A percentile compares a stretch with the other conserved stretches of the same genome.
Evolutionary conservation across 2,797 vertebrate genomes (phyloP).

Genomic region (Sciurus vulgaris): DNA sequence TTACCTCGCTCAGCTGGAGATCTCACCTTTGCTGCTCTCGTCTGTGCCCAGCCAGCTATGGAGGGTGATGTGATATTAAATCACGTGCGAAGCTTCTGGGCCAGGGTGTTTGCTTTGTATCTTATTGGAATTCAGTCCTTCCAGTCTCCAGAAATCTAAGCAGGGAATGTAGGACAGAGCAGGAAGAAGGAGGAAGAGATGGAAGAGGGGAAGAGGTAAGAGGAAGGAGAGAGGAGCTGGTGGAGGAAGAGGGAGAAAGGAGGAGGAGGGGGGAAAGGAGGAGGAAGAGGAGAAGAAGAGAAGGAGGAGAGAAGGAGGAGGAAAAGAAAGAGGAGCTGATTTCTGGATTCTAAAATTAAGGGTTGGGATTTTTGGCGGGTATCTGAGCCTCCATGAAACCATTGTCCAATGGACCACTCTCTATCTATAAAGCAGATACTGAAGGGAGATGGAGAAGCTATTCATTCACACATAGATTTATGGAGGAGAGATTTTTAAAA

Average conservation of each 20-base stretch:
- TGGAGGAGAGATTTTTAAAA: too few species aligned
- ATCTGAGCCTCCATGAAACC: too few species aligned
- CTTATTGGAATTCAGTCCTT: slow-evolving; percentile 9
- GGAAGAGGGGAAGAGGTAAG: too few species aligned
- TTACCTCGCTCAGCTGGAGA: background rate
- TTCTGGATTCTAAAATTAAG: too few species aligned
- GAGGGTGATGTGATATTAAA: background rate
- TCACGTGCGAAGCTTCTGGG: background rate
- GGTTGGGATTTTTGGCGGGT: too few species aligned
- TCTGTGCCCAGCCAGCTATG: fast-evolving
- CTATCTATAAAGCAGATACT: too few species aligned
- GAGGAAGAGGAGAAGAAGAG: background rate
- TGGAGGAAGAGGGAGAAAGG: background rate
- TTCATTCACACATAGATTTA: too few species aligned
- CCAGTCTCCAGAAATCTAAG: background rate
- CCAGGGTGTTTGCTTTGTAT: background rate
- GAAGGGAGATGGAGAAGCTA: too few species aligned
- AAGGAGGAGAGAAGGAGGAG: background rate
- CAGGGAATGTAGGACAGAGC: background rate
- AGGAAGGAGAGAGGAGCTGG: background rate
- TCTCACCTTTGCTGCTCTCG: background rate
- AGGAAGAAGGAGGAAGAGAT: background rate
- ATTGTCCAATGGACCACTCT: too few species aligned
- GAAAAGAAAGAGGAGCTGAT: too few species aligned
- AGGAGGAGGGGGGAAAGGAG: background rate